A percentile compares a stretch with the other conserved stretches of the same genome.
phyloP scores from a whole-genome alignment of 2,888 invertebrate genomes.

The Pristionchus entomophagus region DNA sequence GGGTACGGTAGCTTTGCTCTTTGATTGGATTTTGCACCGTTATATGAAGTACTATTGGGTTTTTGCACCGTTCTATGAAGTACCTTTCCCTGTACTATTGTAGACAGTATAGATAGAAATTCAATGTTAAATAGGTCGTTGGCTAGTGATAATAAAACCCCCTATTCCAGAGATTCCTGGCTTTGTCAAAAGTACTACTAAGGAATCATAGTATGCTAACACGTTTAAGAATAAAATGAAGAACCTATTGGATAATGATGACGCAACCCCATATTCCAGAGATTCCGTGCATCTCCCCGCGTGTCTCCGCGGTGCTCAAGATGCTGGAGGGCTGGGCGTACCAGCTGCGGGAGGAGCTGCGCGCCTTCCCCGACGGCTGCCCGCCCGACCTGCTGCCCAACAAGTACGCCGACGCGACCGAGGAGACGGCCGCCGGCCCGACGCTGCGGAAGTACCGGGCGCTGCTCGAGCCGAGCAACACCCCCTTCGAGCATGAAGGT shows the following conservation, averaged over 20 bases:
- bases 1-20: conserved; percentile 53
- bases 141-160: no score
- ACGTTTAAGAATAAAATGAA: no score
- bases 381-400: conserved; percentile 71
- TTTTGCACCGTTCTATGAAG: no score
- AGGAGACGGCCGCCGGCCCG: conserved; percentile 48
- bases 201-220: no score
- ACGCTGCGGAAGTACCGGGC: conserved; percentile 61
- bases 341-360: conserved; percentile 82
- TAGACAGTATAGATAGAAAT: no score
- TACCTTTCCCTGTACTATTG: no score
- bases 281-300: conserved; percentile 92
- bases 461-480: conserved; percentile 82
- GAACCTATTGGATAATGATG: no score
- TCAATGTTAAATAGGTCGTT: no score
- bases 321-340: conserved; percentile 92
- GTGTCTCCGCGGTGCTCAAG: conserved; percentile 90
- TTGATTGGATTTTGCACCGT: background rate
- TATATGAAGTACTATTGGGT: no score
- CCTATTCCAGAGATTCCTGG: no score
- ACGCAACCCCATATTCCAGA: conserved; percentile 81
- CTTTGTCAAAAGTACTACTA: no score
- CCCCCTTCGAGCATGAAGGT: conserved; percentile 87
- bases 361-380: conserved; percentile 68
- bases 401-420: conserved; percentile 61